These are phyloP conservation scores for Oryzias woworae DNA, from an alignment of 2,113 vertebrate genomes.

Conservation along the genomic window DNA sequence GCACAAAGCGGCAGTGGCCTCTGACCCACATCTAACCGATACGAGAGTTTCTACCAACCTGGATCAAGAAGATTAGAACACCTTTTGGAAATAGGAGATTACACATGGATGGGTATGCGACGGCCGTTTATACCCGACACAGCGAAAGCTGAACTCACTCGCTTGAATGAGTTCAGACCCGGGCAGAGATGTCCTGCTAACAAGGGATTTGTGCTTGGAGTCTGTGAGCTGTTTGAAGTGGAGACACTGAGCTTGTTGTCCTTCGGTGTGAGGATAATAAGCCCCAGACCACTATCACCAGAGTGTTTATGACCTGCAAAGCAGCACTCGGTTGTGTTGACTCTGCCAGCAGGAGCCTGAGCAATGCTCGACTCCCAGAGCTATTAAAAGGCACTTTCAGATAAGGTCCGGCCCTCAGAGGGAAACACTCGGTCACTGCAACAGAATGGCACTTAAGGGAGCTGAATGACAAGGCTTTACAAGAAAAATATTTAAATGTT, in stretches of 20 bases:
- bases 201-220: constrained; percentile 31
- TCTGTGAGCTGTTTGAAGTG: constrained; percentile 43
- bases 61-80: constrained; percentile 32
- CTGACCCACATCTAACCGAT: constrained; percentile 58
- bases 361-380: constrained; percentile 28
- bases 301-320: constrained; percentile 76
- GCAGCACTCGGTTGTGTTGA: constrained; percentile 57
- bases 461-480: no score
- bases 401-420: constrained; percentile 46
- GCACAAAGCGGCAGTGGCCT: constrained; percentile 59
- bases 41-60: constrained; percentile 17
- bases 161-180: not conserved
- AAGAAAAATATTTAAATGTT: no score
- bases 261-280: constrained; percentile 58
- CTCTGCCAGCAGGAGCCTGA: constrained; percentile 63
- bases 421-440: constrained; percentile 16
- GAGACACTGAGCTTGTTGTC: constrained; percentile 42
- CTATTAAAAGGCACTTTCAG: constrained; percentile 71
- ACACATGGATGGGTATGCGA: not conserved
- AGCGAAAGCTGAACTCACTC: constrained; percentile 1
- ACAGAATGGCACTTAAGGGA: constrained; percentile 2
- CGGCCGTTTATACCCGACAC: constrained; percentile 8
- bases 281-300: constrained; percentile 62
- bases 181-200: constrained; percentile 19
- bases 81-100: constrained; percentile 12